These are phyloP conservation scores for Mormyrus lacerda DNA, from an alignment of 2,113 vertebrate genomes.

Conservation along the genomic window DNA sequence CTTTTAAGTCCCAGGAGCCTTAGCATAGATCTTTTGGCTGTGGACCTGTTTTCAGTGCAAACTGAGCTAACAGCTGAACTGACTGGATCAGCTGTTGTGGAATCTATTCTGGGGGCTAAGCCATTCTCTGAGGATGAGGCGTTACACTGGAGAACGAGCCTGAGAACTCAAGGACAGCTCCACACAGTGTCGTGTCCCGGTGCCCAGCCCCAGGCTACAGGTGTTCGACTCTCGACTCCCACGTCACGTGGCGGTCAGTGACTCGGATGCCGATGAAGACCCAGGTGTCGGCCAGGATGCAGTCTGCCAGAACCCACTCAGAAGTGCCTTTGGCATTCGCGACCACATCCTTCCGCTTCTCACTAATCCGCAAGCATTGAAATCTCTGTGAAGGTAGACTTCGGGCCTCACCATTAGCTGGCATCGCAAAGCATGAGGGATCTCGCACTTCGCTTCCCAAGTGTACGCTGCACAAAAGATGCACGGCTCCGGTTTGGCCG, in stretches of 20 bases:
- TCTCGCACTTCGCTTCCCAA: neutral
- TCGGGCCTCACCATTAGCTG: no score
- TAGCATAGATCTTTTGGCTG: neutral
- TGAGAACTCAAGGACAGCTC: neutral
- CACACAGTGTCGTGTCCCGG: neutral
- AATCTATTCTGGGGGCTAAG: neutral
- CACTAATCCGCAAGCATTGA: neutral
- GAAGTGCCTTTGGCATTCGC: neutral
- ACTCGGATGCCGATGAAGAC: neutral
- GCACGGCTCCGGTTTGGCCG: neutral
- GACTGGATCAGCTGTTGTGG: neutral
- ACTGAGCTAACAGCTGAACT: neutral
- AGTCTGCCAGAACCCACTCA: neutral
- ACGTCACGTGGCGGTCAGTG: neutral
- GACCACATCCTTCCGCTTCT: neutral
- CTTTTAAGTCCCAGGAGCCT: constrained; percentile 5
- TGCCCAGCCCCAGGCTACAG: neutral
- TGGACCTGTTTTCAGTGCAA: neutral
- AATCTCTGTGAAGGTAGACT: neutral
- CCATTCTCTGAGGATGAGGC: neutral
- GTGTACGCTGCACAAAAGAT: neutral
- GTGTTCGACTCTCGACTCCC: neutral
- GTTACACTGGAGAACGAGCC: neutral
- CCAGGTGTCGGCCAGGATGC: neutral
- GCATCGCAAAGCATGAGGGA: neutral